Percentiles rank a stretch among this genome's conserved stretches.
Evolutionary conservation across 1,140 invertebrate species (phyloP).

Genomic region (Orussus abietinus): DNA sequence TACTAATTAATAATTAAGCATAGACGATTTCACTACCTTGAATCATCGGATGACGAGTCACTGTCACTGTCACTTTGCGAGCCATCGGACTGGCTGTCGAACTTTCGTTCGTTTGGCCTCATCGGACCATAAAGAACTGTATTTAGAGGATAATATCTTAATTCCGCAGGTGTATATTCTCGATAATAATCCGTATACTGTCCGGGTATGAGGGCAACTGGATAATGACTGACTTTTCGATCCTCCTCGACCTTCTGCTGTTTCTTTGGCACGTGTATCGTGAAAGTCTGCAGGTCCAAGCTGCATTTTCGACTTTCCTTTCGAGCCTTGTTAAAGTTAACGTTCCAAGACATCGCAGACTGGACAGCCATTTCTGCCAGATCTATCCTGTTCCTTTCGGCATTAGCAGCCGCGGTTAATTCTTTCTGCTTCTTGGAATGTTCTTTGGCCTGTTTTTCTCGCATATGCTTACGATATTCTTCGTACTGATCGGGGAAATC

Average conservation of each 20-base stretch:
- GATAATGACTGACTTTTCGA: constrained; percentile 72
- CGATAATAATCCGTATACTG: constrained; percentile 88
- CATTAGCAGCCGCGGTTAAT: constrained; percentile 52
- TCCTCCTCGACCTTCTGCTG: constrained; percentile 52
- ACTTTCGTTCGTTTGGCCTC: constrained; percentile 53
- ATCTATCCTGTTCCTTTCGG: constrained; percentile 61
- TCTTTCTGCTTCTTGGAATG: constrained; percentile 68
- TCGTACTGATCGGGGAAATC: constrained; percentile 95
- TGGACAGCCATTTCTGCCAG: constrained; percentile 81
- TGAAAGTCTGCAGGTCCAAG: constrained; percentile 74
- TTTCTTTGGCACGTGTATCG: constrained; percentile 66
- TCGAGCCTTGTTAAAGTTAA: constrained; percentile 73
- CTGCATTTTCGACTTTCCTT: constrained; percentile 65
- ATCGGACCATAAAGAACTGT: constrained; percentile 79
- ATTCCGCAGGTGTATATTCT: constrained; percentile 58
- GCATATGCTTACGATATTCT: constrained; percentile 80
- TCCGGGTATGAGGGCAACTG: constrained; percentile 86
- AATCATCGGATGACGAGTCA: constrained; percentile 59
- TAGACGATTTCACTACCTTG: constrained; percentile 47
- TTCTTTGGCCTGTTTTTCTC: constrained; percentile 74
- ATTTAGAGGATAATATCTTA: constrained; percentile 85
- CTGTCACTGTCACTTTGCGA: constrained; percentile 58
- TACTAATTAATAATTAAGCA: constrained; percentile 2
- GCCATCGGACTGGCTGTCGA: constrained; percentile 56
- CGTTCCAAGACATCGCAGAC: constrained; percentile 86